A percentile compares a stretch with the other conserved stretches of the same genome.
phyloP scores from a whole-genome alignment of 2,888 invertebrate genomes.

The Halictus ligatus region DNA sequence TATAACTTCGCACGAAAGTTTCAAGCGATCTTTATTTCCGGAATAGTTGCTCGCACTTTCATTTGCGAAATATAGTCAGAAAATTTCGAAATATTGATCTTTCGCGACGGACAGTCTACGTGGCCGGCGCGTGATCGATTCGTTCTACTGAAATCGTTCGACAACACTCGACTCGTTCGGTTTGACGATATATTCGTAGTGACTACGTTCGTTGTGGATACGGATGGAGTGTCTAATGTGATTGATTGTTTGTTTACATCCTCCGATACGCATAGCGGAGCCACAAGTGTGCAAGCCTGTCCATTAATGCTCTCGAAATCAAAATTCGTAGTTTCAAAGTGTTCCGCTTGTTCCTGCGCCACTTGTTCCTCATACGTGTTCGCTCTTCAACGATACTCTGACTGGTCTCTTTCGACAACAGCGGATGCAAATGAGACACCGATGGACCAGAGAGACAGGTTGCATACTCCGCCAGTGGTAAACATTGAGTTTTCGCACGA shows the following conservation, averaged over 20 bases:
- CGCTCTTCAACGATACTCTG: neutral
- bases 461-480: neutral
- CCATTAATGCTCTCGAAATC: neutral
- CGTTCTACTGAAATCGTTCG: neutral
- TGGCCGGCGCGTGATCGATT: neutral
- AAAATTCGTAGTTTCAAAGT: slow-evolving; percentile 1
- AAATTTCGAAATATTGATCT: neutral
- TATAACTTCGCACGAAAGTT: neutral
- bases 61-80: neutral
- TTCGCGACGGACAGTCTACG: neutral
- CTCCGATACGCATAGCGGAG: neutral
- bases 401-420: neutral
- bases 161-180: neutral
- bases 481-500: neutral
- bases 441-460: neutral
- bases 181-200: neutral
- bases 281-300: neutral
- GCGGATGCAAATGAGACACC: neutral
- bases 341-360: neutral
- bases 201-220: neutral
- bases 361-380: neutral
- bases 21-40: neutral
- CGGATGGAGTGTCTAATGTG: slow-evolving; percentile 1
- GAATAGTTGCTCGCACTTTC: neutral
- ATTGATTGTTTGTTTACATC: slow-evolving; percentile 3